Evolutionary conservation across 2,888 invertebrate genomes (phyloP).

Genomic region (Spodoptera littoralis): DNA sequence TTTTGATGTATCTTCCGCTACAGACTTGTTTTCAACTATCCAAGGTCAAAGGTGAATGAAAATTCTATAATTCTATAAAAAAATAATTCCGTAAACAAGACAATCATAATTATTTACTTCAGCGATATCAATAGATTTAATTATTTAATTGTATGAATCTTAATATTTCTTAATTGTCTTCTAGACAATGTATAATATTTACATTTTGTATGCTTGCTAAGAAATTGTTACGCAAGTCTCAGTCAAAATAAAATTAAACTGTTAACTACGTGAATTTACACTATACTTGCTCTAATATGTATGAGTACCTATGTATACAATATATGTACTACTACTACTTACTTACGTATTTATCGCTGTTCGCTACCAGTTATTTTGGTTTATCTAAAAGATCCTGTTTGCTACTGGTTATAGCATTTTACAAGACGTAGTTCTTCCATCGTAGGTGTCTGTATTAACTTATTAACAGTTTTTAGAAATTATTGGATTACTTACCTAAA

Average conservation of each 20-base stretch:
- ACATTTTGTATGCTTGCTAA: conserved; percentile 12
- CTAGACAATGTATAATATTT: conserved; percentile 12
- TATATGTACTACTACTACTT: too few relatives aligned
- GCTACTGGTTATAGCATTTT: conserved; percentile 4
- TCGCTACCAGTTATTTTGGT: conserved; percentile 12
- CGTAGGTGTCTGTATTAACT: conserved; percentile 1
- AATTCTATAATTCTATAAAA: conserved; percentile 4
- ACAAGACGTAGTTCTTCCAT: conserved; percentile 1
- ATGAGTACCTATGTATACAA: conserved; percentile 12
- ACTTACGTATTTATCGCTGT: conserved; percentile 10
- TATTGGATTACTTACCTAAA: conserved; percentile 91
- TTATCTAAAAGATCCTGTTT: conserved; percentile 4
- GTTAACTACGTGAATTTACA: conserved; percentile 38
- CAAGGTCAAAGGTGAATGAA: conserved; percentile 34
- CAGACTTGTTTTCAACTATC: conserved; percentile 8
- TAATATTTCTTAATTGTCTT: not conserved
- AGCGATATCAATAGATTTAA: not conserved
- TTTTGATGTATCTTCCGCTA: conserved; percentile 11
- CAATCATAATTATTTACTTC: not conserved
- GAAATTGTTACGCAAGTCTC: conserved; percentile 20
- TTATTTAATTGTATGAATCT: not conserved
- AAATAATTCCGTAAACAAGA: conserved; percentile 19
- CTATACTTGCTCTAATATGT: conserved; percentile 17
- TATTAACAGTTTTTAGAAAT: not conserved
- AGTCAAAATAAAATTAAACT: conserved; percentile 45